These are phyloP conservation scores for Piezodorus guildinii DNA, from an alignment of 1,140 invertebrate genomes.

Conservation along the genomic window DNA sequence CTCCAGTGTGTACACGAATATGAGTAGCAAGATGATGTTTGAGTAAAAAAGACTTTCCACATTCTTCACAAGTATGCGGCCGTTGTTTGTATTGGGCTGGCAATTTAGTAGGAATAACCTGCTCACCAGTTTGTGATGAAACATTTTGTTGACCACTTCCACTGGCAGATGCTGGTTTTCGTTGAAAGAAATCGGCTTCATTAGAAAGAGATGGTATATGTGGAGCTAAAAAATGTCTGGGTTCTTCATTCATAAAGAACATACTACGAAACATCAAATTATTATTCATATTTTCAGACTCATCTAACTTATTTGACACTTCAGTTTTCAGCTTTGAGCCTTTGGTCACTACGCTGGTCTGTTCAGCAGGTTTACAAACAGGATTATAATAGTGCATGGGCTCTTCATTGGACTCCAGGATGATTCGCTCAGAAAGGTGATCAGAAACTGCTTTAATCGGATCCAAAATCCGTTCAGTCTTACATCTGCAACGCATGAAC, in stretches of 20 bases:
- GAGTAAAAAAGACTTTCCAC: conserved; percentile 68
- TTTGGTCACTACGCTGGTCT: conserved; percentile 5
- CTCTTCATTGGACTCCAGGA: conserved; percentile 23
- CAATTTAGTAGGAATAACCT: not conserved
- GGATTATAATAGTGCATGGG: conserved; percentile 19
- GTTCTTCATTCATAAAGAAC: conserved; percentile 32
- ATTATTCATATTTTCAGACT: conserved; percentile 26
- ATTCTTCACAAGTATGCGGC: conserved; percentile 67
- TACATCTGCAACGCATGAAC: conserved; percentile 27
- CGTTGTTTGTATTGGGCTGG: conserved; percentile 44
- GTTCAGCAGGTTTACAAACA: conserved; percentile 15
- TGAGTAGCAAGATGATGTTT: conserved; percentile 74
- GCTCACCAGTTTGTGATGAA: conserved; percentile 13
- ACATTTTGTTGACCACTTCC: conserved; percentile 18
- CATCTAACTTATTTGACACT: conserved; percentile 8
- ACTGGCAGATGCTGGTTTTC: not conserved
- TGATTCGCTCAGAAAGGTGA: conserved; percentile 27
- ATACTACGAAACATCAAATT: conserved; percentile 31
- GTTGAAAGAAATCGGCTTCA: conserved; percentile 29
- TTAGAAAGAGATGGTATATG: conserved; percentile 27
- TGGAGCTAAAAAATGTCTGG: conserved; percentile 30
- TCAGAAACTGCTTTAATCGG: conserved; percentile 28
- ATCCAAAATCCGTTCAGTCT: conserved; percentile 26
- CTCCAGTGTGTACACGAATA: conserved; percentile 63
- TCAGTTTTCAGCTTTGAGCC: not conserved